Evolutionary conservation across 2,797 vertebrate genomes (phyloP), one percentile per base, ranked within the genome.

Genomic region (Sebastes wilsoni): DNA sequence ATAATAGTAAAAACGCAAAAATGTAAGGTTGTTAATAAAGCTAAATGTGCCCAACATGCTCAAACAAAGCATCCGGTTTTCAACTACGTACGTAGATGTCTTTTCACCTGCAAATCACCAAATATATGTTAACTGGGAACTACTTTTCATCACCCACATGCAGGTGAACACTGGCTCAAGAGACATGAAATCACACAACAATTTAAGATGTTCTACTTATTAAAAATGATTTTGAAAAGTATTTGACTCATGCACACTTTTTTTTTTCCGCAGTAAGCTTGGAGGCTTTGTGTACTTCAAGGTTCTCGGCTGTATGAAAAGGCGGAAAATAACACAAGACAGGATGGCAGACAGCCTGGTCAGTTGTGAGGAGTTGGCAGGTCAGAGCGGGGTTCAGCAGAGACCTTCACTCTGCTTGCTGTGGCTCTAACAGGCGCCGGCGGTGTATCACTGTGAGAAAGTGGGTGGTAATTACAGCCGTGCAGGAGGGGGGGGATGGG

Each of bases 381-480:
- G 71, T 88, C 80, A 73, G 58, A 9, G 22, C 20, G 13, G 23
- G 20, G 66, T 55, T 77, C 72, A 69, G 80, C 72, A 42, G 56
- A 84, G 70, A 80, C 79, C 61, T 67, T 77, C 81, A 12, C 65
- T 78, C 54, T 9, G 67, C 72, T 66, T 6, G 16, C 65, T 10
- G 83, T 36, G 83, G 83, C 81, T 81, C 72, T 73, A 79, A 90
- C 84, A 85, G 83, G 78, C 71, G 20, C 34, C 8, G 72, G 66
- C 22, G 8, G 74, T 5, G 75, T 80, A 88, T 82, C 71, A 32
- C 79, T 36, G 59, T 6, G 72, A 87, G 71, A 54, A 86, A 85
- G 86, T 89, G 84, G 90, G 92, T 55, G 77, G 83, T 93, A 89
- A 92, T 94, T 94, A 94, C 79, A 92, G 85, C 84, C 36, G 20